Evolutionary conservation across 2,797 vertebrate species (phyloP).

Genomic region (Anguilla marmorata): DNA sequence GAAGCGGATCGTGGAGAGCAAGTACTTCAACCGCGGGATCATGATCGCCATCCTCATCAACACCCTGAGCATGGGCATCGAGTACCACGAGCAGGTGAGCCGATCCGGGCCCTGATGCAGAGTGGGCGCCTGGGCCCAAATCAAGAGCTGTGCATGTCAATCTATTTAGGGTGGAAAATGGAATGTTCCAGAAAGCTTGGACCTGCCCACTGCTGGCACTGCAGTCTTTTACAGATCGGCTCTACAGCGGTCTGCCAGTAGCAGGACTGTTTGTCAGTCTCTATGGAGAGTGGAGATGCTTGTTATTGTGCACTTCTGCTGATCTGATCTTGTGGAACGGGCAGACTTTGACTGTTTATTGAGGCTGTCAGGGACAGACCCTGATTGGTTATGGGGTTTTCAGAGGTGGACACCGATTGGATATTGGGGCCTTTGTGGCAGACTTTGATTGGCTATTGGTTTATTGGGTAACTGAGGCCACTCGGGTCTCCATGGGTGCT

Average conservation of each 20-base stretch:
- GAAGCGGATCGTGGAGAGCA: constrained; percentile 85
- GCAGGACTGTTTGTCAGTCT: background rate
- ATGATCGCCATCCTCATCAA: constrained; percentile 98
- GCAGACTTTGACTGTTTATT: background rate
- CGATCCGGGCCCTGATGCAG: background rate
- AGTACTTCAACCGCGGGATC: constrained; percentile 96
- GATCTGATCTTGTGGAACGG: background rate
- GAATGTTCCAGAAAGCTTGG: background rate
- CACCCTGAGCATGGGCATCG: constrained; percentile 95
- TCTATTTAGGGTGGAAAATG: background rate
- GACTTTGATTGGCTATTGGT: background rate
- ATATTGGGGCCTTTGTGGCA: background rate
- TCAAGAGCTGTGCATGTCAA: background rate
- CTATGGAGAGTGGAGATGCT: background rate
- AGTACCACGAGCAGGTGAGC: constrained; percentile 92
- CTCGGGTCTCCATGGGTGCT: background rate
- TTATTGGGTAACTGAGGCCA: background rate
- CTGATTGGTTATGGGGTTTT: background rate
- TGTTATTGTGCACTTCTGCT: background rate
- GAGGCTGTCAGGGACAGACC: background rate
- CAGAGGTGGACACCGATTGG: background rate
- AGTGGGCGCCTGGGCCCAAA: background rate
- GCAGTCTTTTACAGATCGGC: no score
- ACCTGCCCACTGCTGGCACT: no score
- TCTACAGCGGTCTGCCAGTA: no score